phyloP scores from a whole-genome alignment of 2,888 invertebrate genomes.

The Ectropis crepuscularia region DNA sequence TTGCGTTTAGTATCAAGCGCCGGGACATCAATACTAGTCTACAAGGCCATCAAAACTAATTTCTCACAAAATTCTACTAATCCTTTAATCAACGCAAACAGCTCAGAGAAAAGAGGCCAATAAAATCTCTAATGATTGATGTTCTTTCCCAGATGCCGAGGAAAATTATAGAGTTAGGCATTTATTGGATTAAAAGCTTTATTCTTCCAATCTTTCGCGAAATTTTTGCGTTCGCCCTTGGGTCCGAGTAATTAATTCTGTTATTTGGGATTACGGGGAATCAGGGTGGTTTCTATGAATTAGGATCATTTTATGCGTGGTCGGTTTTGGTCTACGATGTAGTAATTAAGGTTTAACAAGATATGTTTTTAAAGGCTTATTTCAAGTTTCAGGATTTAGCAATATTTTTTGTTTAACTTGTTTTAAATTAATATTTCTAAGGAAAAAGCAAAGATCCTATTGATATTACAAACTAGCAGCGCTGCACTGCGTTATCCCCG shows the following conservation, averaged over 20 bases:
- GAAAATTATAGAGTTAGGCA: constrained; percentile 63
- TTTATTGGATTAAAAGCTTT: constrained; percentile 68
- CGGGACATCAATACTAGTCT: background rate
- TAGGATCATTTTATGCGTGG: constrained; percentile 50
- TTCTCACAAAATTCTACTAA: constrained; percentile 21
- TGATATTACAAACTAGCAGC: no score
- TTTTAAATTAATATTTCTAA: background rate
- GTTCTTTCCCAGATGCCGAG: constrained; percentile 49
- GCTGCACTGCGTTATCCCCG: no score
- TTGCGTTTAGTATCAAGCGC: background rate
- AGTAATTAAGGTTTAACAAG: constrained; percentile 42
- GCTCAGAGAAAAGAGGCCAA: constrained; percentile 40
- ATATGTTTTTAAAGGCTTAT: background rate
- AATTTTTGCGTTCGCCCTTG: constrained; percentile 53
- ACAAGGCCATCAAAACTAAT: constrained; percentile 16
- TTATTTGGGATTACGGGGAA: constrained; percentile 62
- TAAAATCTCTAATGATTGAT: constrained; percentile 69
- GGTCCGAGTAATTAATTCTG: constrained; percentile 67
- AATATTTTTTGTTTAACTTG: background rate
- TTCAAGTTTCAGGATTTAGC: no score
- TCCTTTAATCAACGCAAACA: constrained; percentile 32
- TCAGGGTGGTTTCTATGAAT: constrained; percentile 44
- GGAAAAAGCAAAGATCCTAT: no score
- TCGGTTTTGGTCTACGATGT: constrained; percentile 53
- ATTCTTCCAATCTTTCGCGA: constrained; percentile 61